Evolutionary conservation across 2,797 vertebrate species (phyloP).

Genomic region (Poeciliopsis infans): DNA sequence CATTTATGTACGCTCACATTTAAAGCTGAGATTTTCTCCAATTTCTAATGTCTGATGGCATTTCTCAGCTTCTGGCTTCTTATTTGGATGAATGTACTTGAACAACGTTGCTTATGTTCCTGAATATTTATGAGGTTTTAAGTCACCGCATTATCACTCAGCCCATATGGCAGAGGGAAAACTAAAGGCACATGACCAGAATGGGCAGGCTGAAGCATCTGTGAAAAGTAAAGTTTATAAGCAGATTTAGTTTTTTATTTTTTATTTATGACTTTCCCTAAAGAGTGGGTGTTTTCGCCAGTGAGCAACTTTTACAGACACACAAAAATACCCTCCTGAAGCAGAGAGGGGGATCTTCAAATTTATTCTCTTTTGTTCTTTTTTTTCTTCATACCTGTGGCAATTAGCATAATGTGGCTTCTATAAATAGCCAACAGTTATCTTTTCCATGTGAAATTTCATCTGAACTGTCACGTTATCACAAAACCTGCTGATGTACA

Average conservation of each 20-base stretch:
- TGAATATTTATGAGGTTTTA: slow-evolving; percentile 25
- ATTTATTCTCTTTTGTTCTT: slow-evolving; percentile 17
- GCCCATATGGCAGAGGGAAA: slow-evolving; percentile 21
- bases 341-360: slow-evolving; percentile 43
- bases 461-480: slow-evolving; percentile 39
- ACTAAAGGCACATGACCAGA: slow-evolving; percentile 34
- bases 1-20: neutral
- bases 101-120: slow-evolving; percentile 21
- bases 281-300: neutral
- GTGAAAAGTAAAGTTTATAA: slow-evolving; percentile 33
- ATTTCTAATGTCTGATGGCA: slow-evolving; percentile 5
- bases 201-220: slow-evolving; percentile 20
- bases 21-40: neutral
- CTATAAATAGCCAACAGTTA: neutral
- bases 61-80: slow-evolving; percentile 26
- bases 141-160: slow-evolving; percentile 10
- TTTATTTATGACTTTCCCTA: slow-evolving; percentile 34
- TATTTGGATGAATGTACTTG: neutral
- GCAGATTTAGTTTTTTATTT: slow-evolving; percentile 16
- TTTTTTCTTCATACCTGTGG: neutral
- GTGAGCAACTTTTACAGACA: slow-evolving; percentile 4
- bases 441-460: slow-evolving; percentile 13
- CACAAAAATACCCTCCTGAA: slow-evolving; percentile 14
- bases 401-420: neutral
- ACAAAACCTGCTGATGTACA: slow-evolving; percentile 23